phyloP scores from a whole-genome alignment of 1,140 invertebrate species.

The Charaxes varanes region DNA sequence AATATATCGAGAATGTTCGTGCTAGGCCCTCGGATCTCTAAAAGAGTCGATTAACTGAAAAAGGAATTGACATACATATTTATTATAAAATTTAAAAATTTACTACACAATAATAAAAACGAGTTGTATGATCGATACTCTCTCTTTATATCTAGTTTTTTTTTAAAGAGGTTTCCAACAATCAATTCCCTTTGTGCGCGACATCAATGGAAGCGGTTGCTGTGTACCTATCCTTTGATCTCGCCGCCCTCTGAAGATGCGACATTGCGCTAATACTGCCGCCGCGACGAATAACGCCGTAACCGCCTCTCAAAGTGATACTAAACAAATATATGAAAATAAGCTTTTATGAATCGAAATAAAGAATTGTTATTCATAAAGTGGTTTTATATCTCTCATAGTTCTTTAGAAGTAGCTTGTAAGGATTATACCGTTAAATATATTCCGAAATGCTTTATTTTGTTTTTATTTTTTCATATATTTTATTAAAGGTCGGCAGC shows the following conservation, averaged over 20 bases:
- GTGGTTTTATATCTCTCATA: not conserved
- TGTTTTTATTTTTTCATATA: too few relatives aligned
- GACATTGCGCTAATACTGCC: constrained; percentile 63
- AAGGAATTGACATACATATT: too few relatives aligned
- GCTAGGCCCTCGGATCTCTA: too few relatives aligned
- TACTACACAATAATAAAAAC: constrained; percentile 32
- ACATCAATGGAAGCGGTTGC: constrained; percentile 68
- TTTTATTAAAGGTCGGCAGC: too few relatives aligned
- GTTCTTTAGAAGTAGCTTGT: too few relatives aligned
- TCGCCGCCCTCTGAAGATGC: constrained; percentile 69
- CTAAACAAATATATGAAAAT: constrained; percentile 9
- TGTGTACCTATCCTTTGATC: constrained; percentile 71
- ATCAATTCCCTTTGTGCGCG: constrained; percentile 71
- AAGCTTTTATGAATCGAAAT: constrained; percentile 2
- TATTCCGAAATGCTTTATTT: too few relatives aligned
- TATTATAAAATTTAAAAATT: too few relatives aligned
- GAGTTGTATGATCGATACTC: constrained; percentile 58
- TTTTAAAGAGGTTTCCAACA: constrained; percentile 67
- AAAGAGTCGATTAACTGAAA: too few relatives aligned
- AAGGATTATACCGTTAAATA: too few relatives aligned
- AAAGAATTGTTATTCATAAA: constrained; percentile 1
- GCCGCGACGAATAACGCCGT: constrained; percentile 39
- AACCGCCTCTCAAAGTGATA: constrained; percentile 26
- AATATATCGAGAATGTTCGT: too few relatives aligned
- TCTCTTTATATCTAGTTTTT: constrained; percentile 46